Evolutionary conservation across 2,888 invertebrate species (phyloP), one percentile per base, ranked within the genome.

Genomic region (Seira musarum): DNA sequence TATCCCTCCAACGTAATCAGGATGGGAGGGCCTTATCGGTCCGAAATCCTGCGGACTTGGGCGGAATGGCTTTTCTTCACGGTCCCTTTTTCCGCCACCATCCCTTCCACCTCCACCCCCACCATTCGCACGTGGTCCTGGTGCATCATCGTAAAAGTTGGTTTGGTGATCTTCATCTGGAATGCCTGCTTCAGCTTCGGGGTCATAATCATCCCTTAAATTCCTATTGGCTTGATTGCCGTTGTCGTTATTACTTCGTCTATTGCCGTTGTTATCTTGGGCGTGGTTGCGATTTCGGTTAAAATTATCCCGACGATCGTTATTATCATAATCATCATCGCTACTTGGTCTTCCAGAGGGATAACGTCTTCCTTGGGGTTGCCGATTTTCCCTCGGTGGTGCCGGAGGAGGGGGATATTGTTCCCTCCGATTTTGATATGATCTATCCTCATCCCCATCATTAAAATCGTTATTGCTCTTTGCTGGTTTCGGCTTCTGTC

Each of bases 1-100:
- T 15, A 10, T 17, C 57, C 22, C n/a, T n/a, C 22, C 66, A 63
- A 64, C n/a, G 35, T 67, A 72, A 67, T 84, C 83, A 2, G 68
- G 76, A 65, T 35, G 17, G 24, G 84, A 83, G 25, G 82, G 82
- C 35, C 82, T 61, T 70, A 82, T 77, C 1, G 85, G 84, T 0
- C 84, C 84, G 74, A 46, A 71, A 53, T 84, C 84, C 25, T 72
- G 73, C 0, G 81, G 84, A 24, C 82, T 81, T 1, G 84, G 82
- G 22, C 76, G 71, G 63, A 84, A 84, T 17, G 77, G 81, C 13
- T 72, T 69, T 24, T 69, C 69, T n/a, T n/a, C 22, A 0, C 57
- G 8, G 8, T 63, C 46, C 15, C 63, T 24, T 21, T 49, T 61
- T 64, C 61, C 25, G 2, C 64, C 57, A 24, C 71, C 25, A n/a